These are phyloP conservation scores for Conchocele bisecta DNA, from an alignment of 2,888 invertebrate genomes.

Conservation along the genomic window DNA sequence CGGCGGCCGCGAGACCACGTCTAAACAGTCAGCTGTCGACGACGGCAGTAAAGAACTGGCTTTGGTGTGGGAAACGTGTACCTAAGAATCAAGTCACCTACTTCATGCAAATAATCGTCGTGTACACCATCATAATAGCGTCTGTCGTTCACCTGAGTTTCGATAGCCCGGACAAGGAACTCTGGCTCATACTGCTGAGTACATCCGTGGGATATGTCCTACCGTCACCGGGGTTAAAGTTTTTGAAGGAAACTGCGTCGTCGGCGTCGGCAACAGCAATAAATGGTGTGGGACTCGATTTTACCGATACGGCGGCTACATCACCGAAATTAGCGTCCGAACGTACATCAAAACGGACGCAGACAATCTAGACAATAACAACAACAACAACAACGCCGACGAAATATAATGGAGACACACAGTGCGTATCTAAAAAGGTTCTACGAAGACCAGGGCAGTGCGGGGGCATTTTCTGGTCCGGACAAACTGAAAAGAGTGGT, in stretches of 20 bases:
- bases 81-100: conserved; percentile 13
- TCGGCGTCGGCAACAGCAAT: too few relatives aligned
- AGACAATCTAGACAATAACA: too few relatives aligned
- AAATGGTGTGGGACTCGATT: too few relatives aligned
- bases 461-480: not conserved
- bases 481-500: not conserved
- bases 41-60: not conserved
- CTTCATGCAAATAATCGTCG: not conserved
- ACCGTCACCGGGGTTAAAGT: conserved; percentile 5
- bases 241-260: too few relatives aligned
- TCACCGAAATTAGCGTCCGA: too few relatives aligned
- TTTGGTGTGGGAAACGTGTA: not conserved
- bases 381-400: too few relatives aligned
- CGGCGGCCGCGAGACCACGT: too few relatives aligned
- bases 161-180: not conserved
- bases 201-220: conserved; percentile 10
- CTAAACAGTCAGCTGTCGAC: too few relatives aligned
- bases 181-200: conserved; percentile 9
- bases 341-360: too few relatives aligned
- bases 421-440: not conserved
- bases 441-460: not conserved
- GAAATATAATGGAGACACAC: too few relatives aligned
- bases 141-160: not conserved
- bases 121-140: not conserved
- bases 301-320: too few relatives aligned